These are phyloP conservation scores for Diabrotica undecimpunctata DNA, from an alignment of 1,140 invertebrate genomes.

Conservation along the genomic window DNA sequence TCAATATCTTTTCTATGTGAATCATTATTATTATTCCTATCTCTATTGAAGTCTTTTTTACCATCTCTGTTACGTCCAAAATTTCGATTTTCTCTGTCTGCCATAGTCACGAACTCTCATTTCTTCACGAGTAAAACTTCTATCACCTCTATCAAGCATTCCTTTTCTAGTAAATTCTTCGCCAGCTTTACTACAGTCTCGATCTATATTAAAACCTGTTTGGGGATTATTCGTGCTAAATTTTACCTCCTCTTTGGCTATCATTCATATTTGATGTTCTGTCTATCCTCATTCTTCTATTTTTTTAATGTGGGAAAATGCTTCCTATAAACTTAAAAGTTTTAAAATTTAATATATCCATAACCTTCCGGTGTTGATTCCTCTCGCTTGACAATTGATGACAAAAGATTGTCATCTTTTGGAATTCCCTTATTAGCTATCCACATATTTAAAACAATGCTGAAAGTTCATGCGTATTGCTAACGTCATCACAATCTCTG, in stretches of 20 bases:
- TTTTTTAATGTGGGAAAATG: slow-evolving; percentile 65
- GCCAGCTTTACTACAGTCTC: slow-evolving; percentile 20
- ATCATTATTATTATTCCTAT: slow-evolving; percentile 32
- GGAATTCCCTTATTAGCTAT: slow-evolving; percentile 75
- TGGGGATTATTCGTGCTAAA: slow-evolving; percentile 47
- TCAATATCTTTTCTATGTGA: slow-evolving; percentile 28
- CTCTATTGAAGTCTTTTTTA: slow-evolving; percentile 35
- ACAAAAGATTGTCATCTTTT: slow-evolving; percentile 62
- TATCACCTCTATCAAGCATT: slow-evolving; percentile 19
- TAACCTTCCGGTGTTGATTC: slow-evolving; percentile 73
- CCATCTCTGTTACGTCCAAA: slow-evolving; percentile 36
- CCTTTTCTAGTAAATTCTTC: slow-evolving; percentile 22
- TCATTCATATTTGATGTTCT: slow-evolving; percentile 60
- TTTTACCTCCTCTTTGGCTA: slow-evolving; percentile 53
- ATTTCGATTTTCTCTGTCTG: slow-evolving; percentile 28
- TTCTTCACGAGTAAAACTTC: slow-evolving; percentile 15
- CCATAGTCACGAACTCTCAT: slow-evolving; percentile 20
- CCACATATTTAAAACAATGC: slow-evolving; percentile 47
- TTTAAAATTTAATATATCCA: slow-evolving; percentile 91
- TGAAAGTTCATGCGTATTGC: too few relatives aligned
- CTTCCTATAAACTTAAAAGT: slow-evolving; percentile 80
- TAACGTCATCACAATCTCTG: too few relatives aligned
- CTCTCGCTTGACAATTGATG: too few relatives aligned
- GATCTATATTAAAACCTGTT: slow-evolving; percentile 24
- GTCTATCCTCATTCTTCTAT: slow-evolving; percentile 67